Evolutionary conservation across 2,797 vertebrate species (phyloP).

Genomic region (Poeciliopsis gracilis): DNA sequence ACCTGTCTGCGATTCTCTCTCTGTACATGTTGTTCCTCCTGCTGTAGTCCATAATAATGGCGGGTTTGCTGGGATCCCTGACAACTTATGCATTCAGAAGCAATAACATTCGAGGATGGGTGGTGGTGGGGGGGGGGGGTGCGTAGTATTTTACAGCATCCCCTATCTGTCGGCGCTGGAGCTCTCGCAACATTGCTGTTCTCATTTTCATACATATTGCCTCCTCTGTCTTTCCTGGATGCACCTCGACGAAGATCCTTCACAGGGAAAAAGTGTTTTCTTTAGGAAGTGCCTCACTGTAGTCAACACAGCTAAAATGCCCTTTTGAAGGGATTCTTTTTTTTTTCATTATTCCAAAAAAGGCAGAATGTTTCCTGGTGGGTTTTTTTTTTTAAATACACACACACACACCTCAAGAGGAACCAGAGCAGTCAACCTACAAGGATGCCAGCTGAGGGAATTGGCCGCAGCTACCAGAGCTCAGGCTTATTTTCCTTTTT

Average conservation of each 20-base stretch:
- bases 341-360: constrained; percentile 43
- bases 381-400: constrained; percentile 26
- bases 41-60: constrained; percentile 46
- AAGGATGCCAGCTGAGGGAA: constrained; percentile 63
- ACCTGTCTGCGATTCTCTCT: constrained; percentile 12
- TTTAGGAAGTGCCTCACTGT: constrained; percentile 60
- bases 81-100: constrained; percentile 56
- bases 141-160: constrained; percentile 54
- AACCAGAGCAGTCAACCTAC: constrained; percentile 66
- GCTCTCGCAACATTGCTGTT: constrained; percentile 54
- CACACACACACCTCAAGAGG: constrained; percentile 63
- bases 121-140: neutral
- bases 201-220: constrained; percentile 79
- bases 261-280: constrained; percentile 67
- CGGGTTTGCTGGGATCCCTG: constrained; percentile 50
- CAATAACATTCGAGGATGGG: constrained; percentile 55
- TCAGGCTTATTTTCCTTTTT: constrained; percentile 10
- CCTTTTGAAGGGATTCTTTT: constrained; percentile 61
- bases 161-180: constrained; percentile 49
- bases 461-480: constrained; percentile 52
- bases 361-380: constrained; percentile 54
- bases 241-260: constrained; percentile 60
- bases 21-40: constrained; percentile 29
- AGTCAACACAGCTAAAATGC: constrained; percentile 65
- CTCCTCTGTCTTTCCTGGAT: constrained; percentile 70